phyloP scores from a whole-genome alignment of 2,888 invertebrate species.

The Drosophila prolongata region DNA sequence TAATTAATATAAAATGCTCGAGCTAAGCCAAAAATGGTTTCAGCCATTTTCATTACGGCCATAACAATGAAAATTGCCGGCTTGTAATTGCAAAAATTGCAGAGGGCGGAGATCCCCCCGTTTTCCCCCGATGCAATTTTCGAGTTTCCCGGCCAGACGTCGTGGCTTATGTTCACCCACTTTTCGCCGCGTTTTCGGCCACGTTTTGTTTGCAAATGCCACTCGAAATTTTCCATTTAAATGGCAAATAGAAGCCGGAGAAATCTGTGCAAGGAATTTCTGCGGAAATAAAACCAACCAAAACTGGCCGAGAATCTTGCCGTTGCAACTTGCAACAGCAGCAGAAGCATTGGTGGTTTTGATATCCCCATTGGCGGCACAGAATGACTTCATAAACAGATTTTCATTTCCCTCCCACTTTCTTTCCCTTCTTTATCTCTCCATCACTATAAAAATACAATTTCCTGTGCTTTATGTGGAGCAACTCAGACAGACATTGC shows the following conservation, averaged over 20 bases:
- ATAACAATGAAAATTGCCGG: slow-evolving; percentile 69
- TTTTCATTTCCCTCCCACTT: slow-evolving; percentile 65
- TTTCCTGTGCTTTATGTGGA: slow-evolving; percentile 65
- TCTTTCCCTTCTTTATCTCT: slow-evolving; percentile 1
- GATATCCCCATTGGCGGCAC: slow-evolving; percentile 53
- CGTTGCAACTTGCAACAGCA: slow-evolving; percentile 54
- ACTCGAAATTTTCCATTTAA: slow-evolving; percentile 71
- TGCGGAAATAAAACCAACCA: slow-evolving; percentile 38
- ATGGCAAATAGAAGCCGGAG: slow-evolving; percentile 57
- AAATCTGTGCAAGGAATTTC: slow-evolving; percentile 26
- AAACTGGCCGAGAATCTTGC: slow-evolving; percentile 36
- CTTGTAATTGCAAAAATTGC: slow-evolving; percentile 69
- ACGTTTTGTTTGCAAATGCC: slow-evolving; percentile 75
- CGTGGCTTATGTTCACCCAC: slow-evolving; percentile 72
- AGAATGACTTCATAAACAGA: slow-evolving; percentile 78
- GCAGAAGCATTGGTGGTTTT: slow-evolving; percentile 17
- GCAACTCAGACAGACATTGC: slow-evolving; percentile 22
- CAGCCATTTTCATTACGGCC: slow-evolving; percentile 68
- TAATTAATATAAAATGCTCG: slow-evolving; percentile 72
- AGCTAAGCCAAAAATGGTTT: slow-evolving; percentile 61
- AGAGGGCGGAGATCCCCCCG: slow-evolving; percentile 31
- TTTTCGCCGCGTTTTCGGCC: slow-evolving; percentile 54
- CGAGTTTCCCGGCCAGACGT: slow-evolving; percentile 24
- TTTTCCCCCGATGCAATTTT: slow-evolving; percentile 49
- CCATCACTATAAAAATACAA: slow-evolving; percentile 53